Base-by-base conservation (phyloP, 37 sponge, comb jelly and placozoan species). In the Bolinopsis microptera region DNA sequence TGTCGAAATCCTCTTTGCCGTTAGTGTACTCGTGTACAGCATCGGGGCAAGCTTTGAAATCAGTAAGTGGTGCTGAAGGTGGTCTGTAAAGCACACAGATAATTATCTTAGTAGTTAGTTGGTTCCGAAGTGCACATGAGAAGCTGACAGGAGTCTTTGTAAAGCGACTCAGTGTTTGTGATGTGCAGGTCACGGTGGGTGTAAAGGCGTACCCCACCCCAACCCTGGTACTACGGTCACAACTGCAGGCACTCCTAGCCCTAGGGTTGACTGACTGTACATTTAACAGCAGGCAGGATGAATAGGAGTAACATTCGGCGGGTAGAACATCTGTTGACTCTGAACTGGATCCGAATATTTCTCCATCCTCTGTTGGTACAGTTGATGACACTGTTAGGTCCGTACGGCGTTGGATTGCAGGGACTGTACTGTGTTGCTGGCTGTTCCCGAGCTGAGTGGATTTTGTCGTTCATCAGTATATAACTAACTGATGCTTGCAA, bases 151-250 rank as follows among this genome's bases (percentile, higher is more conserved):
- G 30, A 28, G 74, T 26, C 74, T 28, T 70, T 26, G 30, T 70
- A 9, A 70, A 70, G 30, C 26, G 5, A 24, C 30, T 22, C 74
- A 3, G 25, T 26, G 21, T 70, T 9, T 28, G 28, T 70, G 3
- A 70, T 70, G 30, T 22, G 74, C 3, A 70, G 26, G 26, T 22
- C 25, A 24, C 3, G 30, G 30, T 70, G 74, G 25, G 74, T 28
- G 74, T 70, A 70, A 26, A 70, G 74, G 3, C 5, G 74, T 9
- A 70, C 74, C 26, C 74, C 74, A 24, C 74, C 74, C 74, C 74
- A 28, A 70, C 30, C 30, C 74, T 70, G 1, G 25, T 70, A 26
- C 30, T n/a, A 22, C 74, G 74, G 26, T 70, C 74, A 70, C 74
- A 70, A 3, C 30, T 70, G 30, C 28, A 70, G 30, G 25, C 30